Conservation (phyloP, 2,797 vertebrate species). For the Furcifer pardalis region DNA sequence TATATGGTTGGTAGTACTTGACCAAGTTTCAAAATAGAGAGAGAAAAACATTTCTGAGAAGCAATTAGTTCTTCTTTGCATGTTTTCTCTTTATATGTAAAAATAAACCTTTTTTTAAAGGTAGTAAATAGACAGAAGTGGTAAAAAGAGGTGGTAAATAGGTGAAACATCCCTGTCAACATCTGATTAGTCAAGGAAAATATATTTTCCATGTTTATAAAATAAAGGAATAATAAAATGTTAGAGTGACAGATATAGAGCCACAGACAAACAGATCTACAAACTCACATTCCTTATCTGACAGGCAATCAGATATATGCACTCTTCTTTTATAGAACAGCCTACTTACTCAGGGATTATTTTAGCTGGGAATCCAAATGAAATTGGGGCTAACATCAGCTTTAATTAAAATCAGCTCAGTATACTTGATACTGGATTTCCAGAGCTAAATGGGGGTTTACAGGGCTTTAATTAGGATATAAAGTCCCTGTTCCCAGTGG, state of each 20-base stretch:
- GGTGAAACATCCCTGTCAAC: constrained; percentile 50
- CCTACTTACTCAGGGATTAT: constrained; percentile 49
- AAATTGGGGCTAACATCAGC: constrained; percentile 69
- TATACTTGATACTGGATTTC: constrained; percentile 80
- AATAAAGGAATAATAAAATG: constrained; percentile 36
- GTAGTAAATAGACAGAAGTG: constrained; percentile 52
- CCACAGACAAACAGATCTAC: constrained; percentile 20
- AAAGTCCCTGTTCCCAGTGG: constrained; percentile 71
- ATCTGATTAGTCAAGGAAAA: constrained; percentile 40
- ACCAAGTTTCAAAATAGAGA: neutral
- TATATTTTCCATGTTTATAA: neutral
- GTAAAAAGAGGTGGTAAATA: constrained; percentile 41
- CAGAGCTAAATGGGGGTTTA: constrained; percentile 79
- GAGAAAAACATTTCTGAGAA: neutral
- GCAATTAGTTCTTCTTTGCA: neutral
- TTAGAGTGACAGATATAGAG: constrained; percentile 30
- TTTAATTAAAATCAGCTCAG: constrained; percentile 78
- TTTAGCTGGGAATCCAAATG: constrained; percentile 62
- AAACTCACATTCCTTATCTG: neutral
- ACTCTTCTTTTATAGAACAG: constrained; percentile 29
- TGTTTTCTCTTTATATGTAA: neutral
- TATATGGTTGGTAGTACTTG: neutral
- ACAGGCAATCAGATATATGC: constrained; percentile 1
- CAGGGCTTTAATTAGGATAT: constrained; percentile 79
- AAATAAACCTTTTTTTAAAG: neutral